These are phyloP conservation scores for Anguilla japonica DNA, from an alignment of 2,113 vertebrate species.

Conservation along the genomic window DNA sequence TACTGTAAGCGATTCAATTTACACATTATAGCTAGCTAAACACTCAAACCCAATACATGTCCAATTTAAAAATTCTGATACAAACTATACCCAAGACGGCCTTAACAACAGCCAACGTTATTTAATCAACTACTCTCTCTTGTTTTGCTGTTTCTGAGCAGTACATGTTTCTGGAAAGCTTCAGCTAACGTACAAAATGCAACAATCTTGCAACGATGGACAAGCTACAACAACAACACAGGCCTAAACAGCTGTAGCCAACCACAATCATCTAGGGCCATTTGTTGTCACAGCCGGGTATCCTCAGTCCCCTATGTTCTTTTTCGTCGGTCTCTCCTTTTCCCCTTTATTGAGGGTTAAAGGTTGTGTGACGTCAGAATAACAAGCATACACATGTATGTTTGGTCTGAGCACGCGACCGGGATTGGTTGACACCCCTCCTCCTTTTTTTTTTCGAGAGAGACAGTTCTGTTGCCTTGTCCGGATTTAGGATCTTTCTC, in stretches of 20 bases:
- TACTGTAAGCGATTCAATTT: background rate
- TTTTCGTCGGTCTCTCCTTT: background rate
- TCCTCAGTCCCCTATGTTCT: background rate
- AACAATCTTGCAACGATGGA: too few species aligned
- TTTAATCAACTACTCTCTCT: background rate
- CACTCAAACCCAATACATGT: background rate
- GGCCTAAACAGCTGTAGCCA: constrained; percentile 20
- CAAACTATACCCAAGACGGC: background rate
- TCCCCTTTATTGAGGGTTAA: constrained; percentile 28
- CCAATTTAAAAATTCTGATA: background rate
- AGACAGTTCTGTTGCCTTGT: too few species aligned
- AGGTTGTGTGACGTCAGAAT: constrained; percentile 22
- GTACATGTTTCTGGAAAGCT: background rate
- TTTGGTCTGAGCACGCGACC: background rate
- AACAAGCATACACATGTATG: background rate
- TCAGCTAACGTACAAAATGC: background rate
- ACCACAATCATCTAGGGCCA: constrained; percentile 12
- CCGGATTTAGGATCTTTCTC: too few species aligned
- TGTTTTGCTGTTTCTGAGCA: background rate
- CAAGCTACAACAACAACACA: background rate
- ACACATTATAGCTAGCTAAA: background rate
- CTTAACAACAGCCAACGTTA: background rate
- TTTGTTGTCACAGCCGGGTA: constrained; percentile 45
- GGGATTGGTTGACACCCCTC: background rate
- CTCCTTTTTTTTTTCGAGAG: too few species aligned